Evolutionary conservation across 2,113 vertebrate species (phyloP), one percentile per base, ranked within the genome.

Genomic region (Heteronetta atricapilla): DNA sequence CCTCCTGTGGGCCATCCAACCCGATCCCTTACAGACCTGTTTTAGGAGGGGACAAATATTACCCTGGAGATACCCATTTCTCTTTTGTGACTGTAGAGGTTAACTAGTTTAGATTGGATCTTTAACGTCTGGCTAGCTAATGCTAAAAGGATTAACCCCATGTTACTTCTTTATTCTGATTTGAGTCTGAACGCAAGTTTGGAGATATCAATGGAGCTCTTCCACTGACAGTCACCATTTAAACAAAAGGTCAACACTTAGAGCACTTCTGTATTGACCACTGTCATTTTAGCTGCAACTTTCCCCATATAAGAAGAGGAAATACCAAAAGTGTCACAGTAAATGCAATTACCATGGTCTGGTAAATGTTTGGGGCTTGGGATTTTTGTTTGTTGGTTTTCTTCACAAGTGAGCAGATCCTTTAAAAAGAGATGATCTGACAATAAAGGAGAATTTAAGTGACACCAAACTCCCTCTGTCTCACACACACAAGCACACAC

Each of bases 281-380:
- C 58, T 82, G 75, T 76, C 78, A 55, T 23, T 95, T 95, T 7
- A 67, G 66, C 82, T 26, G 25, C 72, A 79, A 52, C 76, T 80
- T 93, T 56, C 50, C 72, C n/a, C 12, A 9, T 2, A 3, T 5
- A 68, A 86, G 52, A 64, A 93, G 59, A 96, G 89, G 89, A 95
- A 97, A 96, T 93, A 82, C 89, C 93, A 68, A 50, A 96, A 95
- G 50, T 89, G 93, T 94, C 86, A 96, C 92, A 84, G 86, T 89
- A 96, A 97, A 97, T 87, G 74, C 52, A 96, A 96, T 97, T 94
- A 96, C 40, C 90, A 90, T 56, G 44, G 53, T 93, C 95, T 90
- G 86, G 53, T 48, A 79, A 90, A 69, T 44, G 74, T 78, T 73
- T 56, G 36, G 53, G 38, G 33, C 62, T 56, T 3, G 33, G 63